Evolutionary conservation across 2,888 invertebrate genomes (phyloP).

Genomic region (Microplitis deprimator): DNA sequence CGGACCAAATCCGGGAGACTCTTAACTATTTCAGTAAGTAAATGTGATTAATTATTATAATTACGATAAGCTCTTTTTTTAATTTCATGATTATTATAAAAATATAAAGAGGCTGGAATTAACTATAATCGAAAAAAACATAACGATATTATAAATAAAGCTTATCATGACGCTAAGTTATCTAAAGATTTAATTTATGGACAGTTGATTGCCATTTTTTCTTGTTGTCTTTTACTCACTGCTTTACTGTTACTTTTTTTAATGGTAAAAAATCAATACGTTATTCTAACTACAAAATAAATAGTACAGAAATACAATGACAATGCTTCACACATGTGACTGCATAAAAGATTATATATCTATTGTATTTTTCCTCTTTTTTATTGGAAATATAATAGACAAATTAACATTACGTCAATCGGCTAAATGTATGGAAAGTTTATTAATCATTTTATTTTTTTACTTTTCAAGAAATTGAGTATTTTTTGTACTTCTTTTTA

Average conservation of each 20-base stretch:
- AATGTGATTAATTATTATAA: slow-evolving; percentile 26
- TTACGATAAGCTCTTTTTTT: slow-evolving; percentile 2
- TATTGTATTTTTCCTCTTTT: slow-evolving; percentile 5
- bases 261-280: not conserved
- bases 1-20: slow-evolving; percentile 96
- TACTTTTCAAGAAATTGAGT: no score
- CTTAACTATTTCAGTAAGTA: slow-evolving; percentile 98
- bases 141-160: slow-evolving; percentile 11
- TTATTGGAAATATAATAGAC: not conserved
- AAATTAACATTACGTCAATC: no score
- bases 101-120: slow-evolving; percentile 38
- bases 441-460: no score
- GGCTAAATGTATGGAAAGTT: no score
- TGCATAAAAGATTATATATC: not conserved
- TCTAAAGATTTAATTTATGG: not conserved
- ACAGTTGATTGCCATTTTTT: not conserved
- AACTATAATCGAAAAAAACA: slow-evolving; percentile 21
- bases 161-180: not conserved
- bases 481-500: no score
- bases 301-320: not conserved
- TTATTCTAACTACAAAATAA: not conserved
- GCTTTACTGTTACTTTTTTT: not conserved
- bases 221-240: not conserved
- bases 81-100: not conserved
- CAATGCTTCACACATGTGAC: not conserved